Base-by-base conservation (phyloP, 2,797 vertebrate species). In the Lutjanus argentimaculatus region DNA sequence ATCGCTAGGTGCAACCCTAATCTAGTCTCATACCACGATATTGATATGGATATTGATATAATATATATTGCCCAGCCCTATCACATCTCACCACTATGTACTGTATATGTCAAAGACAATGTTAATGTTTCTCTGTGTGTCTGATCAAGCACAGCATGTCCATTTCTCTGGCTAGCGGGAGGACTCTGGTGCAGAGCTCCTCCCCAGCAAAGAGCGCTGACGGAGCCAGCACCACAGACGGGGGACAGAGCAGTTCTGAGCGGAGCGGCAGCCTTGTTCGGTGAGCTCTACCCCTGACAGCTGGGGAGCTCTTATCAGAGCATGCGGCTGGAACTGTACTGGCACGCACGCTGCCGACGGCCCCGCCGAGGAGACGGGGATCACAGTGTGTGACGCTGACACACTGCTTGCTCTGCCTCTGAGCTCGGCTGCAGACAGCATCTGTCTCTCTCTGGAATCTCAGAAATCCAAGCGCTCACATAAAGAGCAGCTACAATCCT, bases 291-390 rank as follows among this genome's bases (percentile, higher is more conserved):
- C 71, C 77, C 80, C 86, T 82, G 84, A 91, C 89, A 92, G 87
- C 91, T 88, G 86, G 85, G 87, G 84, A 80, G 75, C 87, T 93
- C 86, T 95, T 90, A 91, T 93, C 90, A 91, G 87, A 86, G 87
- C 84, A 80, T 56, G 77, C 79, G 87, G 87, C 86, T 90, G 87
- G 85, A 92, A 85, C 85, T 87, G 77, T 66, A 72, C 72, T 84
- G 85, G 82, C 82, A 86, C 1, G 69, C 79, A 61, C 8, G 63
- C 85, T 63, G 87, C 72, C 43, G 67, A 80, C 52, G 40, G 85
- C 71, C 83, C 84, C 82, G 62, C 76, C 11, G 65, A 87, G 80
- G 85, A 86, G 85, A 70, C 63, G 11, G 63, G 68, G 83, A 86
- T 93, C 86, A 84, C 87, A 82, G 80, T 72, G 83, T 85, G 89